Evolutionary conservation across 1,140 invertebrate genomes (phyloP).

Genomic region (Aethina tumida): DNA sequence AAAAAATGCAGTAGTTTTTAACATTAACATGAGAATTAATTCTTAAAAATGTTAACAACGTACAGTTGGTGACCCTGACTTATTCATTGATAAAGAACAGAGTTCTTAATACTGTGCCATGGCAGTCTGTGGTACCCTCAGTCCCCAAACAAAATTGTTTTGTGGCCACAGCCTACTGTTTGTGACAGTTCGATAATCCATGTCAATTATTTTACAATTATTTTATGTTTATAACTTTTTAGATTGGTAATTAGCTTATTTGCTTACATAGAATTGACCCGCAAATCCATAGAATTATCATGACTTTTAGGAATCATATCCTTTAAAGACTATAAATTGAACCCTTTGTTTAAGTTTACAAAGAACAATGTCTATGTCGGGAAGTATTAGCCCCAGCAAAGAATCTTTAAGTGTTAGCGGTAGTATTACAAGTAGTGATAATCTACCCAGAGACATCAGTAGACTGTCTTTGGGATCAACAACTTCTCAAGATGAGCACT

Average conservation of each 20-base stretch:
- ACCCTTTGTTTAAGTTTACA: background rate
- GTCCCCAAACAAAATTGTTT: no score
- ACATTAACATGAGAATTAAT: no score
- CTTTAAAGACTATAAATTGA: no score
- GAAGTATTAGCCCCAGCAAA: conserved; percentile 29
- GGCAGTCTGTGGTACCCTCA: no score
- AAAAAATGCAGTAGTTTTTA: no score
- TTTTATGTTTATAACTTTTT: background rate
- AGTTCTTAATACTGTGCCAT: no score
- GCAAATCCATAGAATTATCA: no score
- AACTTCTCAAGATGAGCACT: conserved; percentile 60
- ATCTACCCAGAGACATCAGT: conserved; percentile 44
- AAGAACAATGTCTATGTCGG: conserved; percentile 25
- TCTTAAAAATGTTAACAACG: no score
- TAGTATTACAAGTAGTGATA: conserved; percentile 26
- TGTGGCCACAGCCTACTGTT: no score
- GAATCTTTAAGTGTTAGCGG: conserved; percentile 25
- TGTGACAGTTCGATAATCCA: background rate
- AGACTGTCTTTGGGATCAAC: conserved; percentile 37
- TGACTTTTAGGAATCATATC: no score
- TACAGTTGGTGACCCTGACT: no score
- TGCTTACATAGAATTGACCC: background rate
- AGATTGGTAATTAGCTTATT: background rate
- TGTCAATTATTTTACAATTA: background rate
- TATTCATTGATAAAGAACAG: no score